Evolutionary conservation across 35 echinoderm and acorn worm genomes (phyloP).

Genomic region (Patiria miniata): DNA sequence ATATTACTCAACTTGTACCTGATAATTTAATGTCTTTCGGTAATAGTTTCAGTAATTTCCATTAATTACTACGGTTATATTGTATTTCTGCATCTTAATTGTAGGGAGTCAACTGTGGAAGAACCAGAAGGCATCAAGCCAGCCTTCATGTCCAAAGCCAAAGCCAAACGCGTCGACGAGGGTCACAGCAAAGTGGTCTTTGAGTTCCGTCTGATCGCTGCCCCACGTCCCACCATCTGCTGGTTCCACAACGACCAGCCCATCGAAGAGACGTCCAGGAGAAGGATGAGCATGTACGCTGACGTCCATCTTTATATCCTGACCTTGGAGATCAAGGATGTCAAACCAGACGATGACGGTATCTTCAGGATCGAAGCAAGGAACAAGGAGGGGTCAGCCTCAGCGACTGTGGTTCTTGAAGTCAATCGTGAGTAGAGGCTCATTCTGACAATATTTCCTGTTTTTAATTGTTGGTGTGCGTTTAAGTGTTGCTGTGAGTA

Average conservation of each 20-base stretch:
- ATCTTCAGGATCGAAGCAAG: conserved; percentile 82
- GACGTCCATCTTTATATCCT: conserved; percentile 93
- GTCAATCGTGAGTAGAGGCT: conserved; percentile 79
- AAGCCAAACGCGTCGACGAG: conserved; percentile 62
- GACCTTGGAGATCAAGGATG: conserved; percentile 68
- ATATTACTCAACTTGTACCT: too few species aligned
- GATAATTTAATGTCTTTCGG: too few species aligned
- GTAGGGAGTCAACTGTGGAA: conserved; percentile 92
- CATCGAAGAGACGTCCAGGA: conserved; percentile 73
- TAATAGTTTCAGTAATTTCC: too few species aligned
- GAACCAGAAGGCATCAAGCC: conserved; percentile 94
- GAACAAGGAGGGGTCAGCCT: conserved; percentile 79
- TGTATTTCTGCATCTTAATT: conserved; percentile 17
- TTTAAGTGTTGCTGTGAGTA: too few species aligned
- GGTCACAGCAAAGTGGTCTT: conserved; percentile 68
- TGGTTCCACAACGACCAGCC: conserved; percentile 89
- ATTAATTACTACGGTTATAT: neutral
- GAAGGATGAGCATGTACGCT: conserved; percentile 80
- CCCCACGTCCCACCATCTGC: conserved; percentile 80
- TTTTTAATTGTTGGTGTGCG: too few species aligned
- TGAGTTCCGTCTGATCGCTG: conserved; percentile 95
- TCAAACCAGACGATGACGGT: conserved; percentile 74
- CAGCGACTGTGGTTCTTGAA: conserved; percentile 73
- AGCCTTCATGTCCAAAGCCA: conserved; percentile 87
- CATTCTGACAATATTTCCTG: too few species aligned